phyloP scores from a whole-genome alignment of 1,140 invertebrate species.

The Pogonomyrmex californicus region DNA sequence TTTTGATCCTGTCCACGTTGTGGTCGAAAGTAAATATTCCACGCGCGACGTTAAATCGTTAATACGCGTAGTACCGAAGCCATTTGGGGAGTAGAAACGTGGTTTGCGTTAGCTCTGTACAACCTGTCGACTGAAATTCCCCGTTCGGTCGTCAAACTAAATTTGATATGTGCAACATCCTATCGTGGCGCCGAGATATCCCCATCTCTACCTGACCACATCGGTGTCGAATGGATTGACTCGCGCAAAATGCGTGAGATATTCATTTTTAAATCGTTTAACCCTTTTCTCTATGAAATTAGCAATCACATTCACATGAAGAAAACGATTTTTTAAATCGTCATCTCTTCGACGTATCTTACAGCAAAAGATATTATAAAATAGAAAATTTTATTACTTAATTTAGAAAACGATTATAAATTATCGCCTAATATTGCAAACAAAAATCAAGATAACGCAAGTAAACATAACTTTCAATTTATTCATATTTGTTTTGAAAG shows the following conservation, averaged over 20 bases:
- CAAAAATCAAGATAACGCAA: background rate
- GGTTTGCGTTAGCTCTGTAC: slow-evolving; percentile 62
- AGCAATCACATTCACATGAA: background rate
- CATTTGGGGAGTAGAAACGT: slow-evolving; percentile 67
- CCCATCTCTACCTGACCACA: slow-evolving; percentile 19
- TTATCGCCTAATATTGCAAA: background rate
- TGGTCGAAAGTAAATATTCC: slow-evolving; percentile 72
- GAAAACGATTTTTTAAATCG: background rate
- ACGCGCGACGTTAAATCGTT: slow-evolving; percentile 67
- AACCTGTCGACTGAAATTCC: slow-evolving; percentile 66
- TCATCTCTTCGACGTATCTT: background rate
- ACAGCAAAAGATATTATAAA: background rate
- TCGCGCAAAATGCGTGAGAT: slow-evolving; percentile 30
- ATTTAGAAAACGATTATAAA: background rate
- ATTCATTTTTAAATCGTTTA: slow-evolving; percentile 17
- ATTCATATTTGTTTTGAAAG: background rate
- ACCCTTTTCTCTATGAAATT: background rate
- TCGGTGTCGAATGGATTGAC: slow-evolving; percentile 22
- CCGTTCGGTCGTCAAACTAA: slow-evolving; percentile 70
- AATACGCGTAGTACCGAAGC: slow-evolving; percentile 67
- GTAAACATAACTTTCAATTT: background rate
- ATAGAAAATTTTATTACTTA: background rate
- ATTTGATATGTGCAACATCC: slow-evolving; percentile 71
- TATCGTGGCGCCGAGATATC: slow-evolving; percentile 61
- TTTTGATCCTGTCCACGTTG: slow-evolving; percentile 70